Percentiles rank a stretch among this genome's conserved stretches.
phyloP scores from a whole-genome alignment of 2,888 invertebrate genomes.

The Pimpla rufipes region DNA sequence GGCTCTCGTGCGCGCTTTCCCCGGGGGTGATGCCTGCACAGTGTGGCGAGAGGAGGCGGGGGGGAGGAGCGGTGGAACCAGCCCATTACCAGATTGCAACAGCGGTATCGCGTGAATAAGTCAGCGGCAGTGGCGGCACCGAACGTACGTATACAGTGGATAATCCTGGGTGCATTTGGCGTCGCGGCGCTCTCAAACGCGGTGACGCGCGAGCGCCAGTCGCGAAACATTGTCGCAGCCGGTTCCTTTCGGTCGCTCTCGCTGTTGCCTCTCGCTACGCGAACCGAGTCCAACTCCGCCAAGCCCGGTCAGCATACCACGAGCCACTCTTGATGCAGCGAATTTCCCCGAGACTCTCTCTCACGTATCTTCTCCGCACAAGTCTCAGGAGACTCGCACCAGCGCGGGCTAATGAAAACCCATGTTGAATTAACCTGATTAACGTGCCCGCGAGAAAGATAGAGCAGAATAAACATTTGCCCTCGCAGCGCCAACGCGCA shows the following conservation, averaged over 20 bases:
- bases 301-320: background rate
- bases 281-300: background rate
- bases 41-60: background rate
- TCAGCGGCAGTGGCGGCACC: conserved; percentile 39
- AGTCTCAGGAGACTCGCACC: background rate
- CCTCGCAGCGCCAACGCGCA: background rate
- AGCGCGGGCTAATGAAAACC: conserved; percentile 21
- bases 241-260: background rate
- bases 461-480: conserved; percentile 15
- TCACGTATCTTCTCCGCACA: background rate
- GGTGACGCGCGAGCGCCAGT: conserved; percentile 26
- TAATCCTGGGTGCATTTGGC: conserved; percentile 6
- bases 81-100: conserved; percentile 66
- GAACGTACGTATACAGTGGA: background rate
- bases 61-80: conserved; percentile 6
- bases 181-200: conserved; percentile 34
- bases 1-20: conserved; percentile 28
- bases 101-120: conserved; percentile 61
- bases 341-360: conserved; percentile 21
- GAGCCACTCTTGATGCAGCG: background rate
- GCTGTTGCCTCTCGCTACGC: too few relatives aligned
- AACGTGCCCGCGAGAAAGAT: conserved; percentile 32
- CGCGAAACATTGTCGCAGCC: conserved; percentile 51
- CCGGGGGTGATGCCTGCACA: conserved; percentile 49
- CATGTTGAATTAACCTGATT: conserved; percentile 48